Evolutionary conservation across 2,797 vertebrate genomes (phyloP).

Genomic region (Tenualosa thibaudeaui): DNA sequence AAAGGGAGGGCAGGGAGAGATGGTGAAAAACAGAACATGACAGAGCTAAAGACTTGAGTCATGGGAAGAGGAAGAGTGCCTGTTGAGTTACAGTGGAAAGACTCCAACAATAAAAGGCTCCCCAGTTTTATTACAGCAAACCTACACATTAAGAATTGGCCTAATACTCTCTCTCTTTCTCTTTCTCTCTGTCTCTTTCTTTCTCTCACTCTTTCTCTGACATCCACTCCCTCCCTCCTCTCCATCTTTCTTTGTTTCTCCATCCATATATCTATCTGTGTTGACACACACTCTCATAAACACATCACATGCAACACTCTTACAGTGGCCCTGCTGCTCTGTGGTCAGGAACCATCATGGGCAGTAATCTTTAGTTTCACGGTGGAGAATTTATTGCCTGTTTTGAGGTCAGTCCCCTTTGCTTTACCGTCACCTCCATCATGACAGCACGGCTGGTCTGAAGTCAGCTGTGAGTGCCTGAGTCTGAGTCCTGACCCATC

Average conservation of each 20-base stretch:
- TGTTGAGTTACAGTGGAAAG: constrained; percentile 35
- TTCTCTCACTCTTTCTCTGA: not conserved
- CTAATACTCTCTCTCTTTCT: not conserved
- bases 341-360: not conserved
- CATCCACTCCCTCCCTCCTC: not conserved
- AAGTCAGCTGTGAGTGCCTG: not conserved
- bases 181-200: not conserved
- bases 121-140: not conserved
- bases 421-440: not conserved
- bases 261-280: not conserved
- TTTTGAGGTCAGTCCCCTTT: not conserved
- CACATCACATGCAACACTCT: not conserved
- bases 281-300: not conserved
- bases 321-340: not conserved
- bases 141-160: not conserved
- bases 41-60: not conserved
- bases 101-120: constrained; percentile 27
- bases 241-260: not conserved
- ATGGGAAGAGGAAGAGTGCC: constrained; percentile 1
- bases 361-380: constrained; percentile 3
- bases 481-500: not conserved
- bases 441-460: not conserved
- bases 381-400: constrained; percentile 10
- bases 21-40: not conserved
- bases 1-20: not conserved